Evolutionary conservation across 2,797 vertebrate species (phyloP), one percentile per base, ranked within the genome.

Genomic region (Enteromius unitaeniatus): DNA sequence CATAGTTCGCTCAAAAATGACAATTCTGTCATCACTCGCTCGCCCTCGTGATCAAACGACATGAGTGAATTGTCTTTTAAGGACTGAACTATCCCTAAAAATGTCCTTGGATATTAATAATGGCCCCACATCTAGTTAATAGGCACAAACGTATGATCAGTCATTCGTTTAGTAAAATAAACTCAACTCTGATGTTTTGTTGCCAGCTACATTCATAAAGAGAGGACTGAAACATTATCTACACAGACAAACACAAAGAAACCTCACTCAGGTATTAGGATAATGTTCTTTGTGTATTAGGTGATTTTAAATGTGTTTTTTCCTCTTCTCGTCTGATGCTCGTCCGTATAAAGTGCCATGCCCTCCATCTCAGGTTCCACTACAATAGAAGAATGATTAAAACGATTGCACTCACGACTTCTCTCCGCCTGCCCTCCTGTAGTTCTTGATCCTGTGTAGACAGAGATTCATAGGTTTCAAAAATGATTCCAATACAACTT

Each of bases 181-280:
- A 82, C 53, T 49, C 21, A 31, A 87, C 91, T 86, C 87, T 88
- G 85, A 84, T 86, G 51, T 86, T 65, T 86, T 84, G 83, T 53
- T 45, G 79, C 67, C 86, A 87, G 85, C 79, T 86, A 86, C 64
- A 84, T 78, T 88, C 85, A 85, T 88, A 83, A 79, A 90, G 90
- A 85, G 84, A 86, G 85, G 83, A 86, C 84, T 82, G 70, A 82
- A 86, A 84, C 86, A 74, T 82, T 86, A 70, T 79, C 91, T 91
- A 90, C 87, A 89, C 78, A 87, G 82, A 87, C 60, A 85, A 90
- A 91, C 70, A 84, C 74, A 77, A 78, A 47, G 91, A 88, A 87
- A 87, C 87, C 86, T 84, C 89, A 84, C 81, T 98, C 96, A 96
- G 88, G 97, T 98, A 90, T 98, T 96, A 74, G 78, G 74, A 53